Conservation (phyloP, 2,888 invertebrate species). For the Hypomecis atomaria region DNA sequence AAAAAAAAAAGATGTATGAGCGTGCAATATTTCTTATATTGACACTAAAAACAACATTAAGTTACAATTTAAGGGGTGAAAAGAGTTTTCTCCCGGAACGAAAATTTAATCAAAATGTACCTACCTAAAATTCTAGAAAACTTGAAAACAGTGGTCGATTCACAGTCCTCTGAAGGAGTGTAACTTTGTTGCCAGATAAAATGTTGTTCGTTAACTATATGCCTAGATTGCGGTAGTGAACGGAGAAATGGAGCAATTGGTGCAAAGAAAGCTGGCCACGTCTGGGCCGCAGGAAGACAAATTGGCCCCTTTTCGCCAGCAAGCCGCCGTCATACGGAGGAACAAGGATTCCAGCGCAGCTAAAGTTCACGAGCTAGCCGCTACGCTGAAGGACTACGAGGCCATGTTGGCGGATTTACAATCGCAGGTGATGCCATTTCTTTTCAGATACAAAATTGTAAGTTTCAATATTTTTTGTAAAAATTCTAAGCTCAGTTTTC, state of each 20-base stretch:
- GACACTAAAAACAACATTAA: too few relatives aligned
- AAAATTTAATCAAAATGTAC: too few relatives aligned
- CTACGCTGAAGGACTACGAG: constrained; percentile 85
- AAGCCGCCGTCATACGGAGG: constrained; percentile 91
- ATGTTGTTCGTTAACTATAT: background rate
- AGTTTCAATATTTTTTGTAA: too few relatives aligned
- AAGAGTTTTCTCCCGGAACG: too few relatives aligned
- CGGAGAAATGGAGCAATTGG: constrained; percentile 88
- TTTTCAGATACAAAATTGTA: too few relatives aligned
- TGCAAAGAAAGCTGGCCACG: constrained; percentile 88
- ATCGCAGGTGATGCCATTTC: constrained; percentile 62
- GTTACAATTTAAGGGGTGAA: too few relatives aligned
- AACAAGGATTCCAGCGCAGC: constrained; percentile 91
- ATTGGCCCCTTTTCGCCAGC: constrained; percentile 93
- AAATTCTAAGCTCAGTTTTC: too few relatives aligned
- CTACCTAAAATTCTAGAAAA: too few relatives aligned
- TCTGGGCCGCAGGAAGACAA: constrained; percentile 89
- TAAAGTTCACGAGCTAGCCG: constrained; percentile 87
- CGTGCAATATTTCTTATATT: too few relatives aligned
- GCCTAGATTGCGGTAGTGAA: constrained; percentile 78
- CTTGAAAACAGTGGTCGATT: too few relatives aligned
- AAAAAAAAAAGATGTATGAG: too few relatives aligned
- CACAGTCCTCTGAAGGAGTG: too few relatives aligned
- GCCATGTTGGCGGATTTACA: constrained; percentile 85
- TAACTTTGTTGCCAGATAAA: background rate